A percentile compares a stretch with the other conserved stretches of the same genome.
Evolutionary conservation across 2,888 invertebrate species (phyloP).

Genomic region (Incurvaria masculella): DNA sequence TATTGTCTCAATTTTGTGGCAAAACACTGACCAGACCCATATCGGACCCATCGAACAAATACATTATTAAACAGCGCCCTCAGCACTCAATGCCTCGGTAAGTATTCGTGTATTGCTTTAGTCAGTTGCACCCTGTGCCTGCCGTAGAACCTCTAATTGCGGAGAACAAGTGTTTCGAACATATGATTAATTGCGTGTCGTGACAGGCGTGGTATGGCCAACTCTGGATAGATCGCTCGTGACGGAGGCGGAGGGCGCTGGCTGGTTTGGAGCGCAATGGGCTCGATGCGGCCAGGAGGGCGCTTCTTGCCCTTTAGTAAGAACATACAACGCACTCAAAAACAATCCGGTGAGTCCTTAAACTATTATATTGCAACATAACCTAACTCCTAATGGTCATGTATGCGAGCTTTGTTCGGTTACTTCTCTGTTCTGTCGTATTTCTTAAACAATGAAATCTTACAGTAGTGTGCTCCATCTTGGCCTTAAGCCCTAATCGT

Average conservation of each 20-base stretch:
- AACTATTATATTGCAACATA: background rate
- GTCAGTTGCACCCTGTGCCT: too few species aligned
- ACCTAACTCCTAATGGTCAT: background rate
- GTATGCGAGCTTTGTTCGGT: background rate
- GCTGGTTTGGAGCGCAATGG: slow-evolving; percentile 38
- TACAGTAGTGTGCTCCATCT: slow-evolving; percentile 8
- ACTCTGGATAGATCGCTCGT: background rate
- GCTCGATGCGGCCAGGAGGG: slow-evolving; percentile 61
- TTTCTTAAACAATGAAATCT: background rate
- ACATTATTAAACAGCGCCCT: too few species aligned
- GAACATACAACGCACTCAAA: slow-evolving; percentile 57
- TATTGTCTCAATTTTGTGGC: too few species aligned
- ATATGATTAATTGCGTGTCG: too few species aligned
- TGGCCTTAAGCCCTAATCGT: slow-evolving; percentile 13
- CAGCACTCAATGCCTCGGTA: too few species aligned
- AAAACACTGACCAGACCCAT: too few species aligned
- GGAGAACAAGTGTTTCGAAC: too few species aligned
- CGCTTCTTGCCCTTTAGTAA: slow-evolving; percentile 59
- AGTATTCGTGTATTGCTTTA: too few species aligned
- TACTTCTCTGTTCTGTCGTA: background rate
- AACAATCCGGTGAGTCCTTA: slow-evolving; percentile 45
- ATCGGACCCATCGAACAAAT: too few species aligned
- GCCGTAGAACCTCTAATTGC: too few species aligned
- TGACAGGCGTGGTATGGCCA: too few species aligned
- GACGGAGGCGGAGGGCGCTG: background rate